Evolutionary conservation across 2,113 vertebrate species (phyloP).

Genomic region (Crotalus tigris): DNA sequence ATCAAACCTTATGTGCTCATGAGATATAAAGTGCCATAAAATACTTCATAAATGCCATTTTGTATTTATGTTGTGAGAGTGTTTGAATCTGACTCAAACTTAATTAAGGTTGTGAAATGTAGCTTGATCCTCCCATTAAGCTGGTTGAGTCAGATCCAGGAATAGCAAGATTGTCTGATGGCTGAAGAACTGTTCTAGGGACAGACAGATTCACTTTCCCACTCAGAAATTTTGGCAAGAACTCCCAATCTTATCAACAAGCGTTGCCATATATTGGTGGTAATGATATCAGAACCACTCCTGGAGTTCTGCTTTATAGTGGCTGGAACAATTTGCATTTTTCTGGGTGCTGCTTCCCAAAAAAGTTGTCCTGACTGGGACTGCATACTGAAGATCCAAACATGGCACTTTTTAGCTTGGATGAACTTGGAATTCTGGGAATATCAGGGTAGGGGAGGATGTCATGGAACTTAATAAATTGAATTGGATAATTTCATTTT

Average conservation of each 20-base stretch:
- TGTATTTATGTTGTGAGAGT: constrained; percentile 17
- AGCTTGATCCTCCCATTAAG: neutral
- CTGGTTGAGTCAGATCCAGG: neutral
- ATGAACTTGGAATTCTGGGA: neutral
- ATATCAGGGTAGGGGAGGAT: neutral
- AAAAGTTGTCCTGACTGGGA: neutral
- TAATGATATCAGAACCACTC: neutral
- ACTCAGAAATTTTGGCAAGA: neutral
- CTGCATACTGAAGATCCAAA: neutral
- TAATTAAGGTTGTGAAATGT: constrained; percentile 16
- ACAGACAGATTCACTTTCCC: neutral
- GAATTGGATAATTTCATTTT: neutral
- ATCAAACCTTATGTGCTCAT: constrained; percentile 4
- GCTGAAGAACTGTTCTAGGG: neutral
- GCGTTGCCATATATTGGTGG: neutral
- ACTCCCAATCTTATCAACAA: neutral
- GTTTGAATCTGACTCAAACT: constrained; percentile 6
- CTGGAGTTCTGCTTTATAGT: neutral
- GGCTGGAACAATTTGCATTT: neutral
- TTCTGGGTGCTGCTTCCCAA: neutral
- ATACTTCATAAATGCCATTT: neutral
- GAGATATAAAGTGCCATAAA: constrained; percentile 11
- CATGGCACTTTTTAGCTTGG: neutral
- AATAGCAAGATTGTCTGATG: neutral
- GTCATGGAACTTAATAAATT: neutral